Conservation (phyloP, 2,888 invertebrate genomes). For the Fissipunctia ypsillon region DNA sequence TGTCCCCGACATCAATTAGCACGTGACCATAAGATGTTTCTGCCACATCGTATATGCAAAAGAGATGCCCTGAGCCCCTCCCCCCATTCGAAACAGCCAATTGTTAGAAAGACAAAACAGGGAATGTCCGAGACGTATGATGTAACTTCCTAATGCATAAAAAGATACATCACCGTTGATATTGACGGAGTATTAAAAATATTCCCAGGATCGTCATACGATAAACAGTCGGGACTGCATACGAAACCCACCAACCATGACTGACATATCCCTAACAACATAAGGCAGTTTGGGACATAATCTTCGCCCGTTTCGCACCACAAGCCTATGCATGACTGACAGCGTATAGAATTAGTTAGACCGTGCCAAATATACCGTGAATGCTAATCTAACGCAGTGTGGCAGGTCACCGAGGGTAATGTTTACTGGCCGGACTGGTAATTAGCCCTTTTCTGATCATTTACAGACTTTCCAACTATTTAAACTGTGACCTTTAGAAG, state of each 20-base stretch:
- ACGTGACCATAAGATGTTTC: not conserved
- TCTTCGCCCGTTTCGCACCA: not conserved
- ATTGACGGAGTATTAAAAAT: constrained; percentile 1
- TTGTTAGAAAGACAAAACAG: not conserved
- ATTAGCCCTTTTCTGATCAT: constrained; percentile 51
- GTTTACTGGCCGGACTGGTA: constrained; percentile 21
- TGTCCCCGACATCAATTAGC: not conserved
- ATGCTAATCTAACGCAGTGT: constrained; percentile 34
- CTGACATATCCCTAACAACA: constrained; percentile 34
- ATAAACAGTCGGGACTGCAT: constrained; percentile 30
- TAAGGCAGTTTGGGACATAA: constrained; percentile 13
- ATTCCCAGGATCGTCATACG: constrained; percentile 3
- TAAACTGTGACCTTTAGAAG: constrained; percentile 48
- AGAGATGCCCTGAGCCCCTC: too few species aligned
- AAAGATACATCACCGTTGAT: not conserved
- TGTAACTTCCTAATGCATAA: not conserved
- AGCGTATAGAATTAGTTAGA: constrained; percentile 13
- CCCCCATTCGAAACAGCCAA: too few species aligned
- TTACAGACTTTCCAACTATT: constrained; percentile 66
- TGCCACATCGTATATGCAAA: not conserved
- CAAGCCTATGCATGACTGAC: constrained; percentile 11
- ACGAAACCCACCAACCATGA: constrained; percentile 23
- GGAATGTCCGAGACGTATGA: not conserved
- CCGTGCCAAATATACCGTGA: constrained; percentile 19
- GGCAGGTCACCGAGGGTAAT: constrained; percentile 30